Percentiles rank a stretch among this genome's conserved stretches.
phyloP scores from a whole-genome alignment of 2,888 invertebrate species.

The Aromia moschata region DNA sequence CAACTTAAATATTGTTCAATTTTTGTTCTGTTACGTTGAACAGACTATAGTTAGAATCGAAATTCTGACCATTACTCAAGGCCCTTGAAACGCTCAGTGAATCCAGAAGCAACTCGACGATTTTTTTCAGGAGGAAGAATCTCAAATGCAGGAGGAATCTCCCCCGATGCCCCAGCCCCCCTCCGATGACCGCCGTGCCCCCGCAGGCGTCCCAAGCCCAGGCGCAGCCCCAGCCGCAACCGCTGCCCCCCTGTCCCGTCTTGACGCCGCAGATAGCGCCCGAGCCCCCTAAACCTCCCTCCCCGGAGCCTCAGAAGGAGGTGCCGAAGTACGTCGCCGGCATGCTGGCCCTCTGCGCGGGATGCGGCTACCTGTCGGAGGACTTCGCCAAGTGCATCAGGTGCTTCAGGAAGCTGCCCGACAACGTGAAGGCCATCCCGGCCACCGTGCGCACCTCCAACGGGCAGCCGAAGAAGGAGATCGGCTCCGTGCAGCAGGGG shows the following conservation, averaged over 20 bases:
- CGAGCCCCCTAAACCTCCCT: conserved; percentile 37
- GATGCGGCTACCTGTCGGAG: conserved; percentile 81
- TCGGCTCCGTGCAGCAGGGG: conserved; percentile 22
- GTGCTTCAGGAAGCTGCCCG: conserved; percentile 69
- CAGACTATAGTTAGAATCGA: no score
- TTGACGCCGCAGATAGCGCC: conserved; percentile 9
- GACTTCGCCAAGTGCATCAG: conserved; percentile 81
- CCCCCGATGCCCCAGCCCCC: conserved; percentile 18
- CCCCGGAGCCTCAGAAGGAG: conserved; percentile 67
- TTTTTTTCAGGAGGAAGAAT: conserved; percentile 30
- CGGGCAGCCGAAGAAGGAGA: conserved; percentile 41
- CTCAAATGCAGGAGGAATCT: conserved; percentile 29
- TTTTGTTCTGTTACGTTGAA: no score
- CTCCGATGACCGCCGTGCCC: background rate
- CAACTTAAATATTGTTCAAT: no score
- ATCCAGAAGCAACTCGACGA: background rate
- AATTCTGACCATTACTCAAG: no score
- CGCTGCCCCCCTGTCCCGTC: conserved; percentile 1
- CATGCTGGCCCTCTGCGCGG: conserved; percentile 79
- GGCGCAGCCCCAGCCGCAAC: conserved; percentile 11
- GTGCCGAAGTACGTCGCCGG: conserved; percentile 73
- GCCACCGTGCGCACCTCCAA: conserved; percentile 42
- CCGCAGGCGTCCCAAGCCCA: conserved; percentile 27
- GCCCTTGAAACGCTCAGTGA: no score
- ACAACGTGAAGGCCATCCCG: conserved; percentile 71